Evolutionary conservation across 2,888 invertebrate species (phyloP), one percentile per base, ranked within the genome.

Genomic region (Drosophila quinaria): DNA sequence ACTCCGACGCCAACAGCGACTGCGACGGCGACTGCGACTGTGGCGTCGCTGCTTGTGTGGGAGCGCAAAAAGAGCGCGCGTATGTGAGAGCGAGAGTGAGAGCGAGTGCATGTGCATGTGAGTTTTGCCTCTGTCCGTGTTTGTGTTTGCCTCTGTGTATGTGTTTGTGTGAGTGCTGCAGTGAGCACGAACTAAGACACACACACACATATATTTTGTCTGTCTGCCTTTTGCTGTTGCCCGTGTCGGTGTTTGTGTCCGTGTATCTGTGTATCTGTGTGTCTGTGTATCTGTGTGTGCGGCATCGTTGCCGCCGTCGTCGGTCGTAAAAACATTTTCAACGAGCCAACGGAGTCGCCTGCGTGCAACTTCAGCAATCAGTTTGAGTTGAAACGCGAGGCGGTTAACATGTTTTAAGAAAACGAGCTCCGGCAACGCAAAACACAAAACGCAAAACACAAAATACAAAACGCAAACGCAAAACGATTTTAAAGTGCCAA

Each of bases 331-430:
- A 80, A 82, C 73, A 80, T 90, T 88, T 89, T 91, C 91, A 91
- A 82, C 90, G 85, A 92, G 91, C 91, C 91, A 90, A 92, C 90
- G 91, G 92, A 88, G 91, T 92, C 86, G 86, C 80, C 81, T 61
- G 86, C 84, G 81, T 88, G 85, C 86, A 89, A 90, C 85, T 86
- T 80, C 85, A 87, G 87, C 89, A 92, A 91, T 92, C 92, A 92
- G 91, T 92, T 92, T 82, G 90, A 92, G 90, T 92, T 91, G 90
- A 91, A 91, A 91, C 92, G 92, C 92, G 90, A 91, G 90, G 92
- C 91, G 91, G 91, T 91, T 88, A 92, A 90, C 90, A 93, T 92
- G 92, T 83, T 87, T 89, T 89, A 79, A 83, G 80, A 87, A 89
- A 89, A 89, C 83, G 88, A 87, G 92, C 91, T 90, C 91, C 86